Evolutionary conservation across 1,140 invertebrate species (phyloP).

Genomic region (Neuroterus valhalla): DNA sequence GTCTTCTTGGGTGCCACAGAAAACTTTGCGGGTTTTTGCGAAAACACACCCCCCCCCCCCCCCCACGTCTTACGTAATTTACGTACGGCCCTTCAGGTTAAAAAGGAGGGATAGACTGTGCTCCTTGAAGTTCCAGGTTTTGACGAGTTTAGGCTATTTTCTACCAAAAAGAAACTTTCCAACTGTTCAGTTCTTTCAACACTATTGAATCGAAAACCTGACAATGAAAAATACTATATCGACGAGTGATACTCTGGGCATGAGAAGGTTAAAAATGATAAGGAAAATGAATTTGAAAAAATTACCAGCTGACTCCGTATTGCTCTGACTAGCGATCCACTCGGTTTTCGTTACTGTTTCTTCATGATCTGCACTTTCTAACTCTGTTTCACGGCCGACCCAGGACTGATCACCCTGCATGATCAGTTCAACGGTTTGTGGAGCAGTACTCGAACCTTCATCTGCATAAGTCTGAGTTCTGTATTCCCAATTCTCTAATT

Average conservation of each 20-base stretch:
- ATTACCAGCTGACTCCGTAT: slow-evolving; percentile 43
- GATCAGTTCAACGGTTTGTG: slow-evolving; percentile 42
- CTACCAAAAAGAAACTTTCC: too few relatives aligned
- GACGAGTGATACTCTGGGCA: not conserved
- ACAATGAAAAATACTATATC: not conserved
- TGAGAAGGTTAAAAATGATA: not conserved
- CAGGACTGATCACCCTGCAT: slow-evolving; percentile 40
- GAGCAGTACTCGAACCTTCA: slow-evolving; percentile 28
- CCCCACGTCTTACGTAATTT: too few relatives aligned
- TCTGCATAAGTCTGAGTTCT: slow-evolving; percentile 42
- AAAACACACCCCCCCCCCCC: too few relatives aligned
- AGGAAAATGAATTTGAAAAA: slow-evolving; percentile 13
- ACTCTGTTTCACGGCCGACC: slow-evolving; percentile 18
- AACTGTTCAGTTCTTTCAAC: too few relatives aligned
- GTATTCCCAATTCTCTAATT: slow-evolving; percentile 58
- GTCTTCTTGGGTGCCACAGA: too few relatives aligned
- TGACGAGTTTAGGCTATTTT: too few relatives aligned
- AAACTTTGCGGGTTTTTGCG: too few relatives aligned
- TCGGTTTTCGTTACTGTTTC: slow-evolving; percentile 28
- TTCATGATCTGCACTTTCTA: slow-evolving; percentile 32
- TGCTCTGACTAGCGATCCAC: slow-evolving; percentile 40
- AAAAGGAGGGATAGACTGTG: too few relatives aligned
- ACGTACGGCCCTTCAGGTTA: too few relatives aligned
- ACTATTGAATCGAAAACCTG: not conserved
- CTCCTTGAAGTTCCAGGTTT: too few relatives aligned